A percentile compares a stretch with the other conserved stretches of the same genome.
These are phyloP conservation scores for Silurus asotus DNA, from an alignment of 2,113 vertebrate species.

Conservation along the genomic window DNA sequence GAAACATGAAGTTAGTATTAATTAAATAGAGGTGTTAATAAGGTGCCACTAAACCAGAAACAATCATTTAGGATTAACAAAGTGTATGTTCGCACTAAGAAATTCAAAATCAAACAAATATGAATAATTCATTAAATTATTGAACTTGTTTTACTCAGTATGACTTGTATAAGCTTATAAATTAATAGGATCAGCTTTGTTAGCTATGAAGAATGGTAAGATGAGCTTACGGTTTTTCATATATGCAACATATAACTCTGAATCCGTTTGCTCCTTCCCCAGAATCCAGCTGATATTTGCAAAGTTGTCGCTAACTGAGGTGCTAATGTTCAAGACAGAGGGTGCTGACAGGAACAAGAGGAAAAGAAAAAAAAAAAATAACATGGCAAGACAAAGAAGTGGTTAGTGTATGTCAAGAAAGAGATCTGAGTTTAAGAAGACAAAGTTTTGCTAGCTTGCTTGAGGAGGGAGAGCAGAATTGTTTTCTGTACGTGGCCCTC, in stretches of 20 bases:
- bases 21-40: background rate
- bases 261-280: constrained; percentile 59
- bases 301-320: constrained; percentile 65
- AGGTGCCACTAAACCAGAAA: background rate
- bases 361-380: constrained; percentile 14
- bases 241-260: constrained; percentile 68
- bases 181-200: background rate
- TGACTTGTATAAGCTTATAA: background rate
- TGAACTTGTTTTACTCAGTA: too few species aligned
- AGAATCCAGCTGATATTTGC: constrained; percentile 75
- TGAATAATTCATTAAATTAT: background rate
- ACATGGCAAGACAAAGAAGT: constrained; percentile 46
- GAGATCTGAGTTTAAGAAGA: constrained; percentile 19
- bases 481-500: constrained; percentile 13
- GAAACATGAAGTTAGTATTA: constrained; percentile 14
- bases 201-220: constrained; percentile 38
- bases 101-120: background rate
- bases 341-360: constrained; percentile 50
- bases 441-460: constrained; percentile 16
- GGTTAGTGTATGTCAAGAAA: constrained; percentile 61
- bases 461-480: background rate
- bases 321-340: constrained; percentile 64
- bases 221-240: constrained; percentile 68
- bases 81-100: background rate
- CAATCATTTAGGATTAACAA: constrained; percentile 1